phyloP scores from a whole-genome alignment of 1,140 invertebrate genomes.

The Dinoponera quadriceps region DNA sequence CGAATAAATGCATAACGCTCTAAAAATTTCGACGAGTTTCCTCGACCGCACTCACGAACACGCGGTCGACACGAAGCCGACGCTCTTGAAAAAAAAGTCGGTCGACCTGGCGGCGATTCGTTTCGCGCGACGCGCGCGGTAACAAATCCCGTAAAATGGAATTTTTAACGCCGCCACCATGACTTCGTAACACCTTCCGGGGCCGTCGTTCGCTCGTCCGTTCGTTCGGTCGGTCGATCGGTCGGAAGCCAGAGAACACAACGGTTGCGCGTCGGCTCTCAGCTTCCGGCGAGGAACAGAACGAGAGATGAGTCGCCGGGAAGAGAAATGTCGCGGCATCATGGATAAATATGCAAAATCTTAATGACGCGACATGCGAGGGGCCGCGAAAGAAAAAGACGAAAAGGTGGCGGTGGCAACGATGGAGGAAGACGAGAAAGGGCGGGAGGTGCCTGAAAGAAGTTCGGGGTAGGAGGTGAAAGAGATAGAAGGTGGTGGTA shows the following conservation, averaged over 20 bases:
- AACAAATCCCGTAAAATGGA: constrained; percentile 70
- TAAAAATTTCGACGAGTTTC: constrained; percentile 1
- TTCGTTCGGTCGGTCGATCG: constrained; percentile 54
- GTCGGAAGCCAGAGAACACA: constrained; percentile 28
- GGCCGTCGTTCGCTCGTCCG: constrained; percentile 4
- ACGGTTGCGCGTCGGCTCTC: constrained; percentile 5
- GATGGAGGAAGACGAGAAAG: not conserved
- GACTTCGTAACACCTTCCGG: constrained; percentile 62
- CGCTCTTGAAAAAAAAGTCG: constrained; percentile 19
- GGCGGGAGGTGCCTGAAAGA: constrained; percentile 23
- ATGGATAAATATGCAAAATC: constrained; percentile 67
- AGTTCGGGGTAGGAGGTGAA: not conserved
- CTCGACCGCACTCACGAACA: not conserved
- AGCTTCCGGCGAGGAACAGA: not conserved
- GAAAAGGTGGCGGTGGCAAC: not conserved
- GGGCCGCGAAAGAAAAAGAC: constrained; percentile 12
- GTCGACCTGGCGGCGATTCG: constrained; percentile 13
- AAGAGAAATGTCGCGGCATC: constrained; percentile 58
- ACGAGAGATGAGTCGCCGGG: not conserved
- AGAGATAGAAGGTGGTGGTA: not conserved
- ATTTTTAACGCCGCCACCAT: constrained; percentile 63
- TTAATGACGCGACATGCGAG: constrained; percentile 52
- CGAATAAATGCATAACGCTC: not conserved
- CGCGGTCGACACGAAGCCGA: not conserved
- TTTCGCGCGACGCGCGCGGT: constrained; percentile 40